Evolutionary conservation across 2,888 invertebrate genomes (phyloP).

Genomic region (Drosophila crucigera): DNA sequence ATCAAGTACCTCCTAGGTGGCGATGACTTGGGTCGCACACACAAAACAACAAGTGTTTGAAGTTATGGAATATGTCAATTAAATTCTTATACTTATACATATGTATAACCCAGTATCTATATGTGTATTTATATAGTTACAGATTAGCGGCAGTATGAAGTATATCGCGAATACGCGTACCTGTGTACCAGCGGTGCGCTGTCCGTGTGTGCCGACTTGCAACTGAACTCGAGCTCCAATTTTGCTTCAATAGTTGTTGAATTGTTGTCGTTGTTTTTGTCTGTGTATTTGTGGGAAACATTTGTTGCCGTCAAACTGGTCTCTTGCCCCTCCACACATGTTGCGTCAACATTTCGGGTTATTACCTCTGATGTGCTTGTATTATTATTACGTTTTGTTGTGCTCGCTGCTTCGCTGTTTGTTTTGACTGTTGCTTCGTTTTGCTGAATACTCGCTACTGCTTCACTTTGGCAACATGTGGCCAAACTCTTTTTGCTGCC

Average conservation of each 20-base stretch:
- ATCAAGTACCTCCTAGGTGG: slow-evolving; percentile 20
- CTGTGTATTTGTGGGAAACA: slow-evolving; percentile 42
- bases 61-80: slow-evolving; percentile 19
- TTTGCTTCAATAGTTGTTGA: slow-evolving; percentile 56
- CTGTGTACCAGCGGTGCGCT: slow-evolving; percentile 82
- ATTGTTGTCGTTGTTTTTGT: slow-evolving; percentile 42
- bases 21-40: slow-evolving; percentile 22
- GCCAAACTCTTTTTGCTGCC: slow-evolving; percentile 47
- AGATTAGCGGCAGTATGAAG: slow-evolving; percentile 44
- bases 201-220: slow-evolving; percentile 85
- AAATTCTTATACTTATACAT: slow-evolving; percentile 11
- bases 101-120: slow-evolving; percentile 1
- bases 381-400: slow-evolving; percentile 75
- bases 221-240: slow-evolving; percentile 79
- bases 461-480: slow-evolving; percentile 67
- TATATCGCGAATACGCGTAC: slow-evolving; percentile 76
- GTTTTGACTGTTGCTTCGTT: slow-evolving; percentile 73
- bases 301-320: slow-evolving; percentile 63
- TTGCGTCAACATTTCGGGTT: slow-evolving; percentile 57
- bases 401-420: slow-evolving; percentile 78
- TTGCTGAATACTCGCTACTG: slow-evolving; percentile 37
- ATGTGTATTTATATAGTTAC: slow-evolving; percentile 26
- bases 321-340: slow-evolving; percentile 62
- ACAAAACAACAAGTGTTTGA: slow-evolving; percentile 58
- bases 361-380: slow-evolving; percentile 14